Conservation (phyloP, 2,113 vertebrate species). For the Girardinichthys multiradiatus region DNA sequence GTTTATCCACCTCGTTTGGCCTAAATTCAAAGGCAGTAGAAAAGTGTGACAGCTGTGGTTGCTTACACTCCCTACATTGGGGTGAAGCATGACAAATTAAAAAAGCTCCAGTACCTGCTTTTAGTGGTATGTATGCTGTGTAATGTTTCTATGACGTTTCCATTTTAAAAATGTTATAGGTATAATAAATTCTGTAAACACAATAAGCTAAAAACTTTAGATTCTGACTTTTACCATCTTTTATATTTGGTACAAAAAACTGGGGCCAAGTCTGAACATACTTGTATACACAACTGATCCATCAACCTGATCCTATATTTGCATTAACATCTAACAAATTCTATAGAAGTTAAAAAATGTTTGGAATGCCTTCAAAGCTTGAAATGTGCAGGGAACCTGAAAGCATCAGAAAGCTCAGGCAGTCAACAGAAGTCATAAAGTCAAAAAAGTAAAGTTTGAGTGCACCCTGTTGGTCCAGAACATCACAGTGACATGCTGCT, state of each 20-base stretch:
- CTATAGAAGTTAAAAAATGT: background rate
- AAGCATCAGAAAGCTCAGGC: background rate
- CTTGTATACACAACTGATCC: background rate
- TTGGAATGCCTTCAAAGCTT: constrained; percentile 5
- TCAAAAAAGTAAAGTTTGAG: constrained; percentile 41
- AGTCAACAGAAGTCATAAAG: constrained; percentile 25
- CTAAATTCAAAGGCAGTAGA: constrained; percentile 33
- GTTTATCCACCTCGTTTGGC: constrained; percentile 53
- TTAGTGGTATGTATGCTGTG: too few species aligned
- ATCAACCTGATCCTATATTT: background rate
- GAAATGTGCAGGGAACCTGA: constrained; percentile 1
- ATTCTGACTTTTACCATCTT: too few species aligned
- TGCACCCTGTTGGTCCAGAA: constrained; percentile 17
- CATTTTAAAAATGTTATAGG: too few species aligned
- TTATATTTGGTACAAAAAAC: too few species aligned
- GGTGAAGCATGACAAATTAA: constrained; percentile 14
- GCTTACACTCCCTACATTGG: constrained; percentile 31
- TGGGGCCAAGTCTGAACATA: background rate
- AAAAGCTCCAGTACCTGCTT: too few species aligned
- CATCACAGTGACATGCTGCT: constrained; percentile 45
- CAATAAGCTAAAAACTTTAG: too few species aligned
- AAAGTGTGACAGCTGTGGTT: constrained; percentile 54
- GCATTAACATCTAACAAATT: background rate
- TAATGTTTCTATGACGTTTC: too few species aligned
- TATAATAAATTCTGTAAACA: too few species aligned